Evolutionary conservation across 2,888 invertebrate species (phyloP), one percentile per base, ranked within the genome.

Genomic region (Rotaria socialis): DNA sequence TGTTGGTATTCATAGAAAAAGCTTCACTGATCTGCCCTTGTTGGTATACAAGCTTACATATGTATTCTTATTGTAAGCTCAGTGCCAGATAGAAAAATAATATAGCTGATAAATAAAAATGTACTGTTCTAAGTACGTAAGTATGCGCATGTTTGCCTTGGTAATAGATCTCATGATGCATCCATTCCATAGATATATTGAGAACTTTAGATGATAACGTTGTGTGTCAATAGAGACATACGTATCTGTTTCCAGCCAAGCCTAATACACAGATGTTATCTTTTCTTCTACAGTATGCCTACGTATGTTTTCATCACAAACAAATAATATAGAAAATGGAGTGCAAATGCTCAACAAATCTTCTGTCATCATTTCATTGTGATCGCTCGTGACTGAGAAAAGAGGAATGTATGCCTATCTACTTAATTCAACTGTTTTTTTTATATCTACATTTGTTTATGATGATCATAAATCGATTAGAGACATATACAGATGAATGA

Each of bases 301-400:
- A 19, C 35, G 35, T 16, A 67, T 67, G 19, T 67, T 67, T 67
- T 19, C 19, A 67, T 67, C 10, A 67, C 35, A 67, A 67, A 35
- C 16, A 67, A 67, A 19, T 35, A 67, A 67, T 35, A 67, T 0
- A 67, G 4, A 27, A 35, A 67, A 35, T 35, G 5, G 19, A 16
- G 35, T 19, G 35, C 4, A 27, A 67, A 67, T 35, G 67, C 35
- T 67, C 67, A 67, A 67, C 67, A 67, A 35, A 67, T 67, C 67
- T 41, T 67, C 67, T 67, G 19, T 67, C 67, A 67, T 67, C 67
- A 67, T 67, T 35, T 67, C n/a, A 60, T 27, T 60, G 60, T 35
- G 19, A 35, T 67, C 6, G 35, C 35, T 41, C 6, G 16, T 5
- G 5, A 27, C 14, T 14, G 67, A 67, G 14, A 67, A 24, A 35